Base-by-base conservation (phyloP, 2,888 invertebrate genomes). In the Zelleria hepariella region DNA sequence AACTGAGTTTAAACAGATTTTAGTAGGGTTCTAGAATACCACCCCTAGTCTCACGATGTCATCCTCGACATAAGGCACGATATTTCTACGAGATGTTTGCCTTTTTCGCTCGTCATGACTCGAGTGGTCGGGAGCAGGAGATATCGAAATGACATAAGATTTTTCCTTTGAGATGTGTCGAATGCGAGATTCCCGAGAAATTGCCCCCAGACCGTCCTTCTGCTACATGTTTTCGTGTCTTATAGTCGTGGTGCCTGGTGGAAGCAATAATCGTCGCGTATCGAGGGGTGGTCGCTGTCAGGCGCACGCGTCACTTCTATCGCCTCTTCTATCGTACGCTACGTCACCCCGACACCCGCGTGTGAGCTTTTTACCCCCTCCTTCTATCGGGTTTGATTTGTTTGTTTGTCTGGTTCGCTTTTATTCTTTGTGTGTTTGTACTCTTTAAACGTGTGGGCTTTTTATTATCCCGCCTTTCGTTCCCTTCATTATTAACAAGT, bases 291-390 rank as follows among this genome's bases (percentile, higher is more conserved):
- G 32, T 42, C 23, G 57, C 63, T 72, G 80, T 80, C 81, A 78
- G 65, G 66, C 67, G 74, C 86, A 85, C 81, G 82, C 81, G 83
- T 73, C 80, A 76, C 66, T 75, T 78, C 76, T 78, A 78, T 80
- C 79, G 73, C 70, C 67, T 66, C 68, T 67, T n/a, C n/a, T n/a
- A n/a, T n/a, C 59, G 64, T 63, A 63, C 15, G 56, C 42, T 18
- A 4, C 15, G 32, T 42, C 32, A 42, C 32, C 32, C 32, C 6
- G 15, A 15, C 15, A 4, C 15, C 15, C 15, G 32, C 21, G 8
- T 51, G 51, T 18, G 20, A 51, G 52, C n/a, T 53, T 52, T 53
- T 53, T 25, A 25, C 10, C 23, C 52, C 21, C 23, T 52, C 21
- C 8, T 18, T 52, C 23, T 23, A 15, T 24, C 8, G 18, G 15